Base-by-base conservation (phyloP, 2,888 invertebrate genomes). In the Globia sparganii region DNA sequence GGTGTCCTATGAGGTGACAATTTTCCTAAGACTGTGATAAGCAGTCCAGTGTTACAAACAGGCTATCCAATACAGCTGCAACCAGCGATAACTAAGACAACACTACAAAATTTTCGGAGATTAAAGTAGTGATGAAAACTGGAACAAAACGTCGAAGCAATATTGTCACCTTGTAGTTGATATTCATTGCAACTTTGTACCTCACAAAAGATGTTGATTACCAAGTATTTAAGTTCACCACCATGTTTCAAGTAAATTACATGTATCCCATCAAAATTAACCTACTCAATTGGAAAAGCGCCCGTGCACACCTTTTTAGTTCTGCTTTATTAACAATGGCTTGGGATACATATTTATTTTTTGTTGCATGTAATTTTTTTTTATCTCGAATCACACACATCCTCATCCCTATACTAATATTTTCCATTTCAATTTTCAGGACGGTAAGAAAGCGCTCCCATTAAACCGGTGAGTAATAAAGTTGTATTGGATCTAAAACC, bases 401-500 rank as follows among this genome's bases (percentile, higher is more conserved):
- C 8, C 8, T 66, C 1, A 0, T 13, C n/a, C 49, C 11, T 31
- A n/a, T 62, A 58, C 34, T 68, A 71, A 78, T n/a, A 6, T 1
- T 43, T 1, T n/a, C 11, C 0, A 5, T 77, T 77, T 73, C 6
- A 28, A 61, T 66, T 87, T 87, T 37, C 82, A 87, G 86, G 80
- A n/a, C 86, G 4, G 61, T 73, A 65, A 91, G 89, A 85, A 90
- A 90, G 72, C 90, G 88, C 85, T 85, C 88, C 83, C 87, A 88
- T 56, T 89, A 89, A 85, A 66, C 66, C 77, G 90, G 92, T 92
- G 91, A 92, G 92, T 92, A 88, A 72, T 72, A 83, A 79, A 84
- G 84, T 89, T 88, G 90, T 90, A 89, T 88, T 86, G 89, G 89
- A 86, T 83, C 82, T 89, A 88, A 91, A 90, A 85, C 74, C 53